These are phyloP conservation scores for Urocolius indicus DNA, from an alignment of 2,113 vertebrate genomes.

Conservation along the genomic window DNA sequence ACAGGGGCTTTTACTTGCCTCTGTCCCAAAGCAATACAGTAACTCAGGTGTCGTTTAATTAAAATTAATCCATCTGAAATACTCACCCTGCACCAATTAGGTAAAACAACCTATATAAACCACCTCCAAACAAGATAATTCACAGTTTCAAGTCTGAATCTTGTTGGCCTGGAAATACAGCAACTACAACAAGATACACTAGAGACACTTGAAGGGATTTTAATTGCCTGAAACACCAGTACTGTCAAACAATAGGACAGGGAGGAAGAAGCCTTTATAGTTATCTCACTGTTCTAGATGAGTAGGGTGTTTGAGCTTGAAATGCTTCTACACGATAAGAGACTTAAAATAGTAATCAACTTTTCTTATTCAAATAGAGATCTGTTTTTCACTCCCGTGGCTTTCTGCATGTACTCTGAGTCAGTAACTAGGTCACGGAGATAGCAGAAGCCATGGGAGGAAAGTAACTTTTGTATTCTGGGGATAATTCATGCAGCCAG, in stretches of 20 bases:
- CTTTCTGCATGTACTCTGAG: not conserved
- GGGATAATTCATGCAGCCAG: not conserved
- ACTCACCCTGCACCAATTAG: not conserved
- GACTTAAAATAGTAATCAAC: constrained; percentile 53
- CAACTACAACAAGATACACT: not conserved
- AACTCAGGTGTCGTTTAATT: not conserved
- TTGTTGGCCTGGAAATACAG: not conserved
- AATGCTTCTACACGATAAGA: not conserved
- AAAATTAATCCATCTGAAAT: not conserved
- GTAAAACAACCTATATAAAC: not conserved
- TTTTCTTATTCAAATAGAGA: constrained; percentile 12
- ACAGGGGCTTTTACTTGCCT: not conserved
- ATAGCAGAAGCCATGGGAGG: not conserved
- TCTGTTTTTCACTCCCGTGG: not conserved
- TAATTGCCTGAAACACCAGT: not conserved
- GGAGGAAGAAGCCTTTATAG: not conserved
- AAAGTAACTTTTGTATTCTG: not conserved
- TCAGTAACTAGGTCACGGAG: constrained; percentile 35
- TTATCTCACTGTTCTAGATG: not conserved
- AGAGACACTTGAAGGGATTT: not conserved
- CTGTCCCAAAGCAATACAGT: not conserved
- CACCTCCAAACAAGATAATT: not conserved
- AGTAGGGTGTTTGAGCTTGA: not conserved
- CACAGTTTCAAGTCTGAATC: not conserved
- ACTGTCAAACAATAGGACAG: not conserved